Evolutionary conservation across 2,797 vertebrate genomes (phyloP).

Genomic region (Enteromius viviparus): DNA sequence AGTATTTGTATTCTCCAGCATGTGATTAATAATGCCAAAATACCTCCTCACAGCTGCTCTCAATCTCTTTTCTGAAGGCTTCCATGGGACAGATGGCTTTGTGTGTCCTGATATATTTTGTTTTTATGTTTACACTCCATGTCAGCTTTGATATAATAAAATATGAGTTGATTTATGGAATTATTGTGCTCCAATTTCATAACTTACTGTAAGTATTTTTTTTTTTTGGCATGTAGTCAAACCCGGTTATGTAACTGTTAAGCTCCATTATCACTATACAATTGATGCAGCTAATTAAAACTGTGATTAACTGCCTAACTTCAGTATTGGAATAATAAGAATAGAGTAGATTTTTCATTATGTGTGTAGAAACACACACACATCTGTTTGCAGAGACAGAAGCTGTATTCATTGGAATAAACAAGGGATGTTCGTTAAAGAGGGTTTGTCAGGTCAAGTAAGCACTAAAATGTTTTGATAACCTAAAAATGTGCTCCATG

Average conservation of each 20-base stretch:
- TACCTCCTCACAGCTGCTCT: constrained; percentile 18
- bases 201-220: not conserved
- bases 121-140: constrained; percentile 8
- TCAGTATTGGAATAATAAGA: not conserved
- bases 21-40: not conserved
- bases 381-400: not conserved
- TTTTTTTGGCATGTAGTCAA: not conserved
- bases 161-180: not conserved
- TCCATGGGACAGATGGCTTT: not conserved
- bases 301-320: not conserved
- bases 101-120: not conserved
- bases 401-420: not conserved
- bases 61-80: constrained; percentile 10
- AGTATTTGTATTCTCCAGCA: constrained; percentile 13
- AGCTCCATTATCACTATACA: not conserved
- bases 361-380: not conserved
- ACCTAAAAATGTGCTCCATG: not conserved
- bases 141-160: not conserved
- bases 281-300: not conserved
- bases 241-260: not conserved
- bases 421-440: too few relatives aligned
- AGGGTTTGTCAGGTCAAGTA: too few relatives aligned
- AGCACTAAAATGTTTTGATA: not conserved
- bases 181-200: not conserved
- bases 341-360: not conserved